A percentile compares a stretch with the other conserved stretches of the same genome.
Conservation (phyloP, 2,797 vertebrate genomes). For the Danio jaintianensis region DNA sequence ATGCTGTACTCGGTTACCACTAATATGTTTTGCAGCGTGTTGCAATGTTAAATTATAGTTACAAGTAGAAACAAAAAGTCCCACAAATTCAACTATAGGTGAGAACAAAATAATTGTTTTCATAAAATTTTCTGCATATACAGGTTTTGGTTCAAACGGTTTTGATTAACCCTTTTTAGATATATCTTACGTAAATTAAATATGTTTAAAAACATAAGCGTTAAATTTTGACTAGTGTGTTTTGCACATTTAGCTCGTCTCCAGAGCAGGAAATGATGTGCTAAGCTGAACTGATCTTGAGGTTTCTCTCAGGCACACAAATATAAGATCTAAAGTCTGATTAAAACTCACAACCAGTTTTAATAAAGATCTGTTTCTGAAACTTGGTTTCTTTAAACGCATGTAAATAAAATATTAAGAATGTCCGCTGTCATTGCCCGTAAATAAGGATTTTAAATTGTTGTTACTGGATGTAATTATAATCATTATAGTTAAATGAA, state of each 20-base stretch:
- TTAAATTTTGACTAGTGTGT: background rate
- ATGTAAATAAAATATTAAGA: background rate
- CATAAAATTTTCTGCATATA: background rate
- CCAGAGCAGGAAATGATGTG: background rate
- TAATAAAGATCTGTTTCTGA: background rate
- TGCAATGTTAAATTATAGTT: background rate
- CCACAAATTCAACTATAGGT: background rate
- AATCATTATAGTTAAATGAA: background rate
- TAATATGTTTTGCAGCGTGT: background rate
- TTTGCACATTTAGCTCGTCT: background rate
- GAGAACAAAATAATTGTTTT: background rate
- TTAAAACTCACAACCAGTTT: background rate
- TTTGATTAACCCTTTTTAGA: background rate
- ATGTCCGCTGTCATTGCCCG: background rate
- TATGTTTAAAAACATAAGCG: background rate
- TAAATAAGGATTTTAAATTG: background rate
- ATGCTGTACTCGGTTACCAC: background rate
- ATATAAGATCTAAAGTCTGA: background rate
- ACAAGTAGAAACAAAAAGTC: background rate
- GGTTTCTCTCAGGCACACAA: constrained; percentile 14
- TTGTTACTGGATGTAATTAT: background rate
- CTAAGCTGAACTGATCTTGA: background rate
- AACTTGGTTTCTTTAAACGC: background rate
- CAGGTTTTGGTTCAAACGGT: background rate
- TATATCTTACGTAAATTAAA: background rate